Conservation (phyloP, 2,113 vertebrate species). For the Shinisaurus crocodilurus region DNA sequence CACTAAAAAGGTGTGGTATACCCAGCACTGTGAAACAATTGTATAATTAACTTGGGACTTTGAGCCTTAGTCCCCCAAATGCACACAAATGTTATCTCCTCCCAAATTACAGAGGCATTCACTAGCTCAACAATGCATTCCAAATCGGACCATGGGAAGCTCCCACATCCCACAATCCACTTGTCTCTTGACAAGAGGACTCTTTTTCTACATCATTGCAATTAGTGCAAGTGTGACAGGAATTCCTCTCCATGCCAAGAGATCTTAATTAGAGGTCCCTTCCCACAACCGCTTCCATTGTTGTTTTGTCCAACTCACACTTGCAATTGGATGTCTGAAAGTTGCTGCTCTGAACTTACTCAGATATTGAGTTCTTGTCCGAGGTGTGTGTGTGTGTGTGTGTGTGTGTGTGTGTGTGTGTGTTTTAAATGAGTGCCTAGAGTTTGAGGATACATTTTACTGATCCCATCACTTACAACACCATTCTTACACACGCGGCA, state of each 20-base stretch:
- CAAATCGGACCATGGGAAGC: background rate
- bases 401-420: too few species aligned
- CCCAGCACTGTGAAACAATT: background rate
- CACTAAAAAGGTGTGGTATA: background rate
- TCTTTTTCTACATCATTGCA: background rate
- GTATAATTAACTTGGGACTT: background rate
- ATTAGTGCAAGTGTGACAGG: background rate
- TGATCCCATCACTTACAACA: too few species aligned
- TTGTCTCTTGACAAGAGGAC: background rate
- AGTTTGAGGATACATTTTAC: background rate
- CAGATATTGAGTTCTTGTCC: background rate
- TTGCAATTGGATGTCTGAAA: background rate
- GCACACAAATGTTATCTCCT: too few species aligned
- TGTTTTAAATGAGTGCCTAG: background rate
- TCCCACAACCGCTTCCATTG: background rate
- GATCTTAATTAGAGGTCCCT: background rate
- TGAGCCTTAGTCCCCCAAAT: background rate
- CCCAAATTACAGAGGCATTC: background rate
- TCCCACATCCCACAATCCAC: background rate
- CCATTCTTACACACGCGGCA: background rate
- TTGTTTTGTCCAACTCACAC: rapidly evolving
- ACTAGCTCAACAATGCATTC: too few species aligned
- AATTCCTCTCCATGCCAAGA: background rate
- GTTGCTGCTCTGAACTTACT: background rate
- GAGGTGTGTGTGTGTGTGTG: too few species aligned